Evolutionary conservation across 2,888 invertebrate species (phyloP).

Genomic region (Ecliptopera silaceata): DNA sequence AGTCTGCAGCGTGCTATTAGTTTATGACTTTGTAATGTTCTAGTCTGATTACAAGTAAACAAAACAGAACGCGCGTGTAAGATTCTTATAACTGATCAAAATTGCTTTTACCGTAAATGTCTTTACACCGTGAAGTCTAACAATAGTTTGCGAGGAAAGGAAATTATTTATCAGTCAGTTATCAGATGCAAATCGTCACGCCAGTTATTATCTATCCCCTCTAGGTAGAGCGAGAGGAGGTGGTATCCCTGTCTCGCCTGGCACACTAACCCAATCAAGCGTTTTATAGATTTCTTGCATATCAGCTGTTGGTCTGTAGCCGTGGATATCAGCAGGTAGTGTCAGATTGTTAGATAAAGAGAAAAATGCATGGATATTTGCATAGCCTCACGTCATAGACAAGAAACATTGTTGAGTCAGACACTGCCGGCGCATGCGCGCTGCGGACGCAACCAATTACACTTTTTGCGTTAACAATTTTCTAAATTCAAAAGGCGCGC

Average conservation of each 20-base stretch:
- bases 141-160: conserved; percentile 58
- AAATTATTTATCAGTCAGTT: conserved; percentile 67
- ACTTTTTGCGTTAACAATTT: conserved; percentile 66
- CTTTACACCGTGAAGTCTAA: conserved; percentile 57
- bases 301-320: conserved; percentile 42
- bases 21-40: conserved; percentile 13
- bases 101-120: conserved; percentile 25
- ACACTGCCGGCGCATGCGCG: conserved; percentile 57
- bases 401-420: conserved; percentile 60
- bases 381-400: conserved; percentile 58
- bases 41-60: conserved; percentile 30
- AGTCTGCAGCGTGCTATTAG: conserved; percentile 2
- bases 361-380: conserved; percentile 67
- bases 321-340: conserved; percentile 29
- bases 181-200: conserved; percentile 76
- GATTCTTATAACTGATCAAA: conserved; percentile 35
- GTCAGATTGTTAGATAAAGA: conserved; percentile 46
- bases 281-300: conserved; percentile 56
- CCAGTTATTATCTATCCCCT: conserved; percentile 76
- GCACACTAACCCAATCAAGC: conserved; percentile 74
- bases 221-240: conserved; percentile 55
- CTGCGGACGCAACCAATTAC: conserved; percentile 59
- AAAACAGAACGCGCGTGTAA: conserved; percentile 26
- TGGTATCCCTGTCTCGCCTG: conserved; percentile 54
- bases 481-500: conserved; percentile 63